These are phyloP conservation scores for Arvicanthis niloticus DNA, from an alignment of 2,113 vertebrate genomes.

Conservation along the genomic window DNA sequence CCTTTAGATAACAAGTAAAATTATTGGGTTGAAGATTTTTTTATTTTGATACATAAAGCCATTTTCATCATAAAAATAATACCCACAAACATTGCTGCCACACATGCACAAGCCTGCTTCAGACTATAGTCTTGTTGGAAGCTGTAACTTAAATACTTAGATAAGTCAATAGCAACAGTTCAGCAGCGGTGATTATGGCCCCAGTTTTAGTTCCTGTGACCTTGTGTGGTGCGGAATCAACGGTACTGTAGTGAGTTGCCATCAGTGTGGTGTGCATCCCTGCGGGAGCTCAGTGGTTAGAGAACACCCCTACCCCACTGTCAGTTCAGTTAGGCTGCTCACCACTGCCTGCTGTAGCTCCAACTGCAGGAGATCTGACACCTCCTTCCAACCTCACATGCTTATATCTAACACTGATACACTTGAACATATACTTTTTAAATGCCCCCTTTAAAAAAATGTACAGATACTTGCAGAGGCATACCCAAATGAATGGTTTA, in stretches of 20 bases:
- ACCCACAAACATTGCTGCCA: background rate
- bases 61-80: constrained; percentile 47
- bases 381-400: background rate
- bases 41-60: constrained; percentile 39
- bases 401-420: background rate
- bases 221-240: background rate
- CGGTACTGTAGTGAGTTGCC: background rate
- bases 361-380: background rate
- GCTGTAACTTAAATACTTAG: constrained; percentile 10
- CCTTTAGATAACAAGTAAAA: constrained; percentile 32
- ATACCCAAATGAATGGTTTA: background rate
- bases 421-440: background rate
- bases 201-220: constrained; percentile 31
- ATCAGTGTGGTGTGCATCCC: background rate
- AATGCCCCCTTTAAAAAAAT: background rate
- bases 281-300: background rate
- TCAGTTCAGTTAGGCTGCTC: background rate
- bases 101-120: constrained; percentile 31
- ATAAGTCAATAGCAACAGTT: constrained; percentile 6
- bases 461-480: background rate
- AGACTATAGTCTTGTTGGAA: background rate
- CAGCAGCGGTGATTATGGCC: background rate
- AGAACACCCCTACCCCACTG: background rate
- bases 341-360: background rate
- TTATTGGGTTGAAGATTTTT: constrained; percentile 9